These are phyloP conservation scores for Thyatira batis DNA, from an alignment of 2,888 invertebrate genomes.

Conservation along the genomic window DNA sequence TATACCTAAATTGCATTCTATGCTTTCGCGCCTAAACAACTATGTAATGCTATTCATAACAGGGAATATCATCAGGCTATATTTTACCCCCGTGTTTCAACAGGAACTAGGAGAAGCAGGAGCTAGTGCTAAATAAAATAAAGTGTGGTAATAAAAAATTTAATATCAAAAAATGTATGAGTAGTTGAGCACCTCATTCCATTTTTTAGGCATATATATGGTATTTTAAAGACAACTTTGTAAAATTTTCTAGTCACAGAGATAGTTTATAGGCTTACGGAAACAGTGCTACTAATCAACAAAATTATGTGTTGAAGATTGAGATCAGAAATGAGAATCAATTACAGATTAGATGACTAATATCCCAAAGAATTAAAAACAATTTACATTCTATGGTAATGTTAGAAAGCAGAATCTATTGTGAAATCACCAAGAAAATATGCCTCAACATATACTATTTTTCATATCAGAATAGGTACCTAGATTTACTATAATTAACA, in stretches of 20 bases:
- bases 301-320: no score
- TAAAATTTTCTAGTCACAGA: not conserved
- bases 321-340: no score
- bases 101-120: no score
- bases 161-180: constrained; percentile 61
- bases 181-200: constrained; percentile 67
- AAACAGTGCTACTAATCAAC: not conserved
- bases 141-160: constrained; percentile 28
- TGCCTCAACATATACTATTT: not conserved
- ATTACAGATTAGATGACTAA: no score
- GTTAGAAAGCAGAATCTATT: not conserved
- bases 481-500: not conserved
- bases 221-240: not conserved
- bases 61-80: no score
- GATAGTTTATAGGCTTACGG: not conserved
- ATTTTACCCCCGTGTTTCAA: no score
- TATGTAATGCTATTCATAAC: no score
- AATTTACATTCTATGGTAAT: not conserved
- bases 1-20: no score
- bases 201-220: constrained; percentile 35
- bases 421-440: not conserved
- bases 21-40: no score
- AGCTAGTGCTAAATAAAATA: not conserved
- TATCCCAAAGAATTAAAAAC: no score
- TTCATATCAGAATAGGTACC: not conserved